Evolutionary conservation across 2,888 invertebrate genomes (phyloP).

Genomic region (Melinaea marsaeus): DNA sequence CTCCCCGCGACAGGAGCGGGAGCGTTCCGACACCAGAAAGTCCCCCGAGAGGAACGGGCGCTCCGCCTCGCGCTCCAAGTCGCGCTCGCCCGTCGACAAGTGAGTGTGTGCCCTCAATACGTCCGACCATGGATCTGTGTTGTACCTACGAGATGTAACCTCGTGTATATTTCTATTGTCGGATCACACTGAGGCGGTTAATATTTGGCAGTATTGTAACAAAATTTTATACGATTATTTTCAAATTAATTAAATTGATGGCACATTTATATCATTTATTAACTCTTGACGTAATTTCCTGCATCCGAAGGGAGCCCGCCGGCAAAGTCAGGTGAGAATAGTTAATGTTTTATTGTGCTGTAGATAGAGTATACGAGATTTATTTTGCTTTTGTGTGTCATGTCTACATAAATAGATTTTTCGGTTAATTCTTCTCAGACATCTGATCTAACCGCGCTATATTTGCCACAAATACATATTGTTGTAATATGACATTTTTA

Average conservation of each 20-base stretch:
- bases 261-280: conserved; percentile 54
- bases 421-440: neutral
- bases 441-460: neutral
- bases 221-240: no score
- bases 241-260: conserved; percentile 44
- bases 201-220: no score
- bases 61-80: conserved; percentile 61
- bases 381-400: conserved; percentile 13
- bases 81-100: conserved; percentile 71
- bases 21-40: conserved; percentile 38
- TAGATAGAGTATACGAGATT: neutral
- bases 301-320: conserved; percentile 58
- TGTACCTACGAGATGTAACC: conserved; percentile 14
- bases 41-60: conserved; percentile 44
- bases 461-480: no score
- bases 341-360: conserved; percentile 10
- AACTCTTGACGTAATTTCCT: conserved; percentile 57
- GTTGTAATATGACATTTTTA: neutral
- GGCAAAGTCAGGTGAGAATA: conserved; percentile 29
- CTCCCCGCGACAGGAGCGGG: conserved; percentile 44
- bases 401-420: conserved; percentile 4
- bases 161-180: no score
- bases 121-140: conserved; percentile 39
- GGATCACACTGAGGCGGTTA: no score
- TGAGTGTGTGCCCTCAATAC: conserved; percentile 63